phyloP scores from a whole-genome alignment of 2,797 vertebrate genomes.

The Enteromius treurensis region DNA sequence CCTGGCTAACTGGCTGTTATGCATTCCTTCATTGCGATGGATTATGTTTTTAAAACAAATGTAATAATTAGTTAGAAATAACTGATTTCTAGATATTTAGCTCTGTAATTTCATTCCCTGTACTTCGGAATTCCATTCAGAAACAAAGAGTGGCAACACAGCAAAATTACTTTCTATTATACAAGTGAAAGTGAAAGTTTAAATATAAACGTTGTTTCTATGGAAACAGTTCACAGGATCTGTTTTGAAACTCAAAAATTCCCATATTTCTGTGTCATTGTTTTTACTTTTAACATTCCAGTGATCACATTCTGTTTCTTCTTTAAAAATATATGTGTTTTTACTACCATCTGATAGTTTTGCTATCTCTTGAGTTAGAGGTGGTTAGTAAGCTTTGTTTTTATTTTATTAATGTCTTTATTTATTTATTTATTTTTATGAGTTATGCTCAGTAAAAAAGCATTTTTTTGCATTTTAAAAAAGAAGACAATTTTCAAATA shows the following conservation, averaged over 20 bases:
- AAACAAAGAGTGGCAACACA: conserved; percentile 21
- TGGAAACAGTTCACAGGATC: conserved; percentile 46
- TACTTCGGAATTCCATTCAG: conserved; percentile 15
- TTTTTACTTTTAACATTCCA: not conserved
- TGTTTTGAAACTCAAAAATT: not conserved
- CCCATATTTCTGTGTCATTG: not conserved
- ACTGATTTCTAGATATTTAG: not conserved
- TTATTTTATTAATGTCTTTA: not conserved
- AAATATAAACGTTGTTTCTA: conserved; percentile 43
- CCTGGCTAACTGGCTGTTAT: not conserved
- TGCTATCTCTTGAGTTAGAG: not conserved
- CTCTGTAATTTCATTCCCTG: not conserved
- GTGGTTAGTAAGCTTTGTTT: not conserved
- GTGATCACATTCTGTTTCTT: not conserved
- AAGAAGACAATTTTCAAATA: not conserved
- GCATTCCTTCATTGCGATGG: not conserved
- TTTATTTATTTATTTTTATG: not conserved
- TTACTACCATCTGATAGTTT: not conserved
- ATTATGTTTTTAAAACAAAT: not conserved
- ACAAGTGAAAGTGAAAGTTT: conserved; percentile 18
- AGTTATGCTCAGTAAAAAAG: not conserved
- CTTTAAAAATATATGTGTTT: not conserved
- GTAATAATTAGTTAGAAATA: not conserved
- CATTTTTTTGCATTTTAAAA: not conserved
- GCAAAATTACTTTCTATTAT: conserved; percentile 9